phyloP scores from a whole-genome alignment of 2,888 invertebrate genomes.

The Vanessa cardui region DNA sequence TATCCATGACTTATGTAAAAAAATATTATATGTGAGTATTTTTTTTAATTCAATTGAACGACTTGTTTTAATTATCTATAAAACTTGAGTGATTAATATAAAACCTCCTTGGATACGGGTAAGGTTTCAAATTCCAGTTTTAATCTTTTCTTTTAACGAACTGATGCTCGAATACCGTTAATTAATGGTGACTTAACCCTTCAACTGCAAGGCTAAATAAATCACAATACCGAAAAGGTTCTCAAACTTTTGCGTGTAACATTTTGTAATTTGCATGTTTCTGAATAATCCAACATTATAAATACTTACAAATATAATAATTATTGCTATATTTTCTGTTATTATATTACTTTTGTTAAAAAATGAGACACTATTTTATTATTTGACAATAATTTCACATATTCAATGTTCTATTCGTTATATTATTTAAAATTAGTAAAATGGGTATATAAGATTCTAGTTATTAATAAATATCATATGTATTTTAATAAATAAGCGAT shows the following conservation, averaged over 20 bases:
- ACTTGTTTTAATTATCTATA: background rate
- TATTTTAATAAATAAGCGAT: too few relatives aligned
- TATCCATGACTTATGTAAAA: too few relatives aligned
- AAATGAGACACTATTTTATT: too few relatives aligned
- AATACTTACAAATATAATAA: background rate
- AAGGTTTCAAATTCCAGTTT: slow-evolving; percentile 58
- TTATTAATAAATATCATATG: too few relatives aligned
- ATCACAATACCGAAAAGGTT: slow-evolving; percentile 45
- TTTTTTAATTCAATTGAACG: too few relatives aligned
- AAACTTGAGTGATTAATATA: slow-evolving; percentile 13
- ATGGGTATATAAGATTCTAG: too few relatives aligned
- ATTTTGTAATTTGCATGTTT: background rate
- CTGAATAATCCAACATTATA: background rate
- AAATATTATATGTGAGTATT: too few relatives aligned
- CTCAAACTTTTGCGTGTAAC: slow-evolving; percentile 40
- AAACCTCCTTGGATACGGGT: slow-evolving; percentile 49
- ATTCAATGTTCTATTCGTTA: background rate
- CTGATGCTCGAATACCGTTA: slow-evolving; percentile 57
- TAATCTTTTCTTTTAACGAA: slow-evolving; percentile 45
- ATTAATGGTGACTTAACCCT: slow-evolving; percentile 69
- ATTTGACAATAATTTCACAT: too few relatives aligned
- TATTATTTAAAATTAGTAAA: too few relatives aligned
- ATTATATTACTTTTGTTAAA: too few relatives aligned
- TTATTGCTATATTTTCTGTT: background rate
- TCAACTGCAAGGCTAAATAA: slow-evolving; percentile 59